Conservation (phyloP, 2,797 vertebrate species). For the Antrozous pallidus region DNA sequence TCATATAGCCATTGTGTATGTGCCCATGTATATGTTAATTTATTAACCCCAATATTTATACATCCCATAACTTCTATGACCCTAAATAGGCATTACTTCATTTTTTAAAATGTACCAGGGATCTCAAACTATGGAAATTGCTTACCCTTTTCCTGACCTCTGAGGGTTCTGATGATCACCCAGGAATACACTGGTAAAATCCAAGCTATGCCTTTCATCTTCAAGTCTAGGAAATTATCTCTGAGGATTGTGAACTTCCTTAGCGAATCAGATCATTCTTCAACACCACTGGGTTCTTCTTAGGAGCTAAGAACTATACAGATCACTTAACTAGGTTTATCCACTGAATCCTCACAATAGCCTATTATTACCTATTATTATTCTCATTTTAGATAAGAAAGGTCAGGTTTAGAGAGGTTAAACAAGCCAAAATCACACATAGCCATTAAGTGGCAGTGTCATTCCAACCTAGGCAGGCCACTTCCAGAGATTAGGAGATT, state of each 20-base stretch:
- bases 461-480: neutral
- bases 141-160: neutral
- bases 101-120: neutral
- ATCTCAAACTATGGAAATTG: neutral
- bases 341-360: neutral
- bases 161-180: neutral
- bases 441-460: neutral
- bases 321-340: neutral
- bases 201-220: neutral
- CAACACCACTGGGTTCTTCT: neutral
- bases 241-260: neutral
- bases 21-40: neutral
- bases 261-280: neutral
- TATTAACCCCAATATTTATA: slow-evolving; percentile 14
- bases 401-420: neutral
- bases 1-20: neutral
- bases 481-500: neutral
- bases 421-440: neutral
- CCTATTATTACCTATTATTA: neutral
- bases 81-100: neutral
- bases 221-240: neutral
- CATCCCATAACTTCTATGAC: neutral
- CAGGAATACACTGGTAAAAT: neutral
- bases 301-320: neutral
- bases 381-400: neutral